Percentiles rank a stretch among this genome's conserved stretches.
Evolutionary conservation across 2,113 vertebrate species (phyloP).

Genomic region (Xiphorhynchus elegans): DNA sequence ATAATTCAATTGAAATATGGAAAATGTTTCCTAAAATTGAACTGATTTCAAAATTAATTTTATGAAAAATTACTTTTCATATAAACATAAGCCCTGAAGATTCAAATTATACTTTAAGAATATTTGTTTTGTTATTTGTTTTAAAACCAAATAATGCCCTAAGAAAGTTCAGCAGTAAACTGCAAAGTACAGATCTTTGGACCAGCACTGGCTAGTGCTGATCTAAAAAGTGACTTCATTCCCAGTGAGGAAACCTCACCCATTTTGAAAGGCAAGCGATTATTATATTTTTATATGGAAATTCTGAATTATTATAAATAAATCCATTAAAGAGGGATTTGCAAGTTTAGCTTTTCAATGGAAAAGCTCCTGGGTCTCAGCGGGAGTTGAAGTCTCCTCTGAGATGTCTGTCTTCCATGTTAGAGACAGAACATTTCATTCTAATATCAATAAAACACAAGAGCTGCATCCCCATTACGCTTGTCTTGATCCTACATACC

Average conservation of each 20-base stretch:
- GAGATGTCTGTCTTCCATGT: constrained; percentile 10
- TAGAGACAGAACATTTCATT: constrained; percentile 43
- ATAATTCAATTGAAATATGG: constrained; percentile 38
- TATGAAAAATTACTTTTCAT: constrained; percentile 29
- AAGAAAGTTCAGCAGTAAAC: constrained; percentile 6
- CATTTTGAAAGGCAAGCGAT: constrained; percentile 32
- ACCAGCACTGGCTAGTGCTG: not conserved
- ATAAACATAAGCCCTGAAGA: constrained; percentile 13
- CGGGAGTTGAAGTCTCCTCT: not conserved
- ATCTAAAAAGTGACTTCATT: constrained; percentile 42
- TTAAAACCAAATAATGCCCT: not conserved
- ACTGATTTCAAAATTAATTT: constrained; percentile 24
- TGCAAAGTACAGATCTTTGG: constrained; percentile 20
- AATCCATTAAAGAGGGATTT: constrained; percentile 30
- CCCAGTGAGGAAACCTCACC: not conserved
- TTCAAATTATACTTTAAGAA: not conserved
- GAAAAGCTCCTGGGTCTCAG: not conserved
- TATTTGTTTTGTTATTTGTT: not conserved
- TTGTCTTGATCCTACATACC: not conserved
- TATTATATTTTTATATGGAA: constrained; percentile 15
- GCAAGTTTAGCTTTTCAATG: not conserved
- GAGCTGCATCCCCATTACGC: not conserved
- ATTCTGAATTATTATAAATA: constrained; percentile 43
- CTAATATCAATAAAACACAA: not conserved
- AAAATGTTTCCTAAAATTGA: not conserved